A percentile compares a stretch with the other conserved stretches of the same genome.
phyloP scores from a whole-genome alignment of 2,888 invertebrate species.

The Microctonus aethiopoides region DNA sequence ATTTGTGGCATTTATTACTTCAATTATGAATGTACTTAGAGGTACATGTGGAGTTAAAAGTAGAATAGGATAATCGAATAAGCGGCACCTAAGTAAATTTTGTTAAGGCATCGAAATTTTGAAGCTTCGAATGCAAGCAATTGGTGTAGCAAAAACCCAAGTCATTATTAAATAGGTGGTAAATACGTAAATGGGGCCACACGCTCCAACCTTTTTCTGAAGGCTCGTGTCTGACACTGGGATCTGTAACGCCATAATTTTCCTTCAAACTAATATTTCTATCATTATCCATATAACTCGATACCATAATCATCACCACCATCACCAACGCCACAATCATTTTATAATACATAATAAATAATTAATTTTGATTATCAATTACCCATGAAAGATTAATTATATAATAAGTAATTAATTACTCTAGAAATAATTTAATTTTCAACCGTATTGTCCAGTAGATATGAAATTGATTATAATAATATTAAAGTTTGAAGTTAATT shows the following conservation, averaged over 20 bases:
- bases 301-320: too few relatives aligned
- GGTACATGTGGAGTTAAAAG: not conserved
- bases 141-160: conserved; percentile 57
- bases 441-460: not conserved
- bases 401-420: too few relatives aligned
- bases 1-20: too few relatives aligned
- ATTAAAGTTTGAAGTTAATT: too few relatives aligned
- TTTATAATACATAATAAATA: too few relatives aligned
- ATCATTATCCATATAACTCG: too few relatives aligned
- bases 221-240: conserved; percentile 65
- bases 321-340: too few relatives aligned
- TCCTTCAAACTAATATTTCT: conserved; percentile 52
- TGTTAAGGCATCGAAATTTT: conserved; percentile 61
- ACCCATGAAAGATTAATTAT: too few relatives aligned
- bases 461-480: conserved; percentile 6
- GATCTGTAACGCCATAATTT: conserved; percentile 66
- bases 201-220: conserved; percentile 66
- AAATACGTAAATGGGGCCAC: conserved; percentile 64
- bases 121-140: conserved; percentile 58
- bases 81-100: conserved; percentile 55
- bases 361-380: too few relatives aligned
- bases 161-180: conserved; percentile 57
- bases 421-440: conserved; percentile 9
- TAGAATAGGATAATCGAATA: conserved; percentile 36
- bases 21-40: not conserved